These are phyloP conservation scores for Empis livida DNA, from an alignment of 2,888 invertebrate species.

Conservation along the genomic window DNA sequence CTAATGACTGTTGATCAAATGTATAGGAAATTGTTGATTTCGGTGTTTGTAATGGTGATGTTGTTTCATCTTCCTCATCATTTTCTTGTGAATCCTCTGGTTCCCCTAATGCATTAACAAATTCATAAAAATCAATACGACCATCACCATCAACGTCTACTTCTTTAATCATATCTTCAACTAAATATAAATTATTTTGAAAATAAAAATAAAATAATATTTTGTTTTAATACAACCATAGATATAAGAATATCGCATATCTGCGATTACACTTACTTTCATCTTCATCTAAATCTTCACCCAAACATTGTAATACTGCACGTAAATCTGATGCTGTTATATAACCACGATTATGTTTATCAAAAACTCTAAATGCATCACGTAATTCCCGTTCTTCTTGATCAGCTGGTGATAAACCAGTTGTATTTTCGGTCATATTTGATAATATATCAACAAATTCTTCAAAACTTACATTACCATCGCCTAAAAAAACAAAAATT, in stretches of 20 bases:
- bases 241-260: no score
- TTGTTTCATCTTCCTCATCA: constrained; percentile 50
- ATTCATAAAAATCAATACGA: constrained; percentile 84
- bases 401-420: constrained; percentile 47
- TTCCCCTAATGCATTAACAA: constrained; percentile 70
- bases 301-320: constrained; percentile 76
- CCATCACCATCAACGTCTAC: constrained; percentile 92
- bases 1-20: no score
- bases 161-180: constrained; percentile 94
- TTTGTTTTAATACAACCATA: no score
- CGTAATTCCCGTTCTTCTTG: constrained; percentile 72
- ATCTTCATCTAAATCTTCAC: constrained; percentile 79
- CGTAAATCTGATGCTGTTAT: constrained; percentile 79
- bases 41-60: constrained; percentile 33
- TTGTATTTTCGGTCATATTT: constrained; percentile 54
- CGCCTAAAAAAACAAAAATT: constrained; percentile 53
- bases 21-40: constrained; percentile 18
- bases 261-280: constrained; percentile 63
- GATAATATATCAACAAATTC: constrained; percentile 78
- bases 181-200: constrained; percentile 35
- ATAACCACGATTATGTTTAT: constrained; percentile 81
- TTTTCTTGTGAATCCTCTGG: constrained; percentile 68
- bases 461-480: constrained; percentile 78
- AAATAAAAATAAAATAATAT: not conserved
- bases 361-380: constrained; percentile 80